Conservation (phyloP, 2,113 vertebrate species). For the Camelus bactrianus region DNA sequence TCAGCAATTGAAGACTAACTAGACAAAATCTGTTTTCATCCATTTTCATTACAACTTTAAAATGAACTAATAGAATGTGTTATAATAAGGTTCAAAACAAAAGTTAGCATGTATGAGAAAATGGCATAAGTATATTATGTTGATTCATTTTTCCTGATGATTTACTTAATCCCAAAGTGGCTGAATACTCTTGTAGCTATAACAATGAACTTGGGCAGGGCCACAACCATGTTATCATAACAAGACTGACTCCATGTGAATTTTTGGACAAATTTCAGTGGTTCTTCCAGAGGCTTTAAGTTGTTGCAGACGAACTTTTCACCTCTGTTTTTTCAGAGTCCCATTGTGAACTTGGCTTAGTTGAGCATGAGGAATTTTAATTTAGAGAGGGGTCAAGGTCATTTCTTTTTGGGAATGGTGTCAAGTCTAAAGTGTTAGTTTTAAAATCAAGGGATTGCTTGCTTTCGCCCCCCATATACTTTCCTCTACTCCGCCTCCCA, state of each 20-base stretch:
- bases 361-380: neutral
- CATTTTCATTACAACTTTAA: slow-evolving; percentile 43
- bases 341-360: neutral
- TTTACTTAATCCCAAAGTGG: neutral
- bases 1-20: neutral
- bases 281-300: neutral
- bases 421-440: neutral
- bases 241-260: neutral
- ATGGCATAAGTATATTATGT: neutral
- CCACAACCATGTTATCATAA: neutral
- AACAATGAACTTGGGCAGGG: neutral
- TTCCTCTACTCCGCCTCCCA: neutral
- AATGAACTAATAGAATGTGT: neutral
- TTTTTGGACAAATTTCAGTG: neutral
- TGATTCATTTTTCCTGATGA: neutral
- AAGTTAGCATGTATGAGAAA: neutral
- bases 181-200: neutral
- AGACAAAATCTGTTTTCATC: slow-evolving; percentile 7
- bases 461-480: neutral
- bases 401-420: neutral
- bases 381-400: neutral
- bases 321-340: neutral
- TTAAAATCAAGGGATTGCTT: neutral
- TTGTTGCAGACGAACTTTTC: neutral
- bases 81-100: slow-evolving; percentile 6